Evolutionary conservation across 2,888 invertebrate genomes (phyloP).

Genomic region (Tromatobia lineatoria): DNA sequence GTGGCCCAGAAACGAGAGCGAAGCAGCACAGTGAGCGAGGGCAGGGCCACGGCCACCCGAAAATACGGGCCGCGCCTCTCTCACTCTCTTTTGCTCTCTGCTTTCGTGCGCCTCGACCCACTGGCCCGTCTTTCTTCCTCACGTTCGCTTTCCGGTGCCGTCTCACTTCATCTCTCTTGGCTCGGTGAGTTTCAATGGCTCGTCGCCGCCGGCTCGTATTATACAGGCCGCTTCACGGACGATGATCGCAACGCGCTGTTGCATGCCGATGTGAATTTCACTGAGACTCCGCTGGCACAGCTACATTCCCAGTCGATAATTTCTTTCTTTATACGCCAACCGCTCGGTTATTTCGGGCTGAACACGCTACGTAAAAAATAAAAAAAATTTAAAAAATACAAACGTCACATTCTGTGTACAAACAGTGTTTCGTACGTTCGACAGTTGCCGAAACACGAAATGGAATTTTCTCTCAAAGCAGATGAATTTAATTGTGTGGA

Average conservation of each 20-base stretch:
- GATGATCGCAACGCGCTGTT: constrained; percentile 64
- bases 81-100: constrained; percentile 64
- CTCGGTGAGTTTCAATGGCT: constrained; percentile 78
- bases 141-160: constrained; percentile 31
- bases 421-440: constrained; percentile 13
- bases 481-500: constrained; percentile 48
- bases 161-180: constrained; percentile 51
- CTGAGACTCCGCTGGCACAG: constrained; percentile 18
- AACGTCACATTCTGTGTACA: neutral
- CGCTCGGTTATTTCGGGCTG: constrained; percentile 52
- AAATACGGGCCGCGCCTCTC: constrained; percentile 79
- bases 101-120: constrained; percentile 22
- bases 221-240: constrained; percentile 75
- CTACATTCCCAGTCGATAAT: constrained; percentile 51
- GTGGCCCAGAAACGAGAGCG: constrained; percentile 72
- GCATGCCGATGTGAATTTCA: constrained; percentile 57
- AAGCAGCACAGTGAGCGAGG: constrained; percentile 73
- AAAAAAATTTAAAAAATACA: constrained; percentile 3
- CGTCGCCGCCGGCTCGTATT: constrained; percentile 65
- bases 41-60: constrained; percentile 84
- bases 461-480: constrained; percentile 31
- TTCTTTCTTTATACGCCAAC: constrained; percentile 51
- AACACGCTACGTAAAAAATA: neutral
- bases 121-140: constrained; percentile 32
- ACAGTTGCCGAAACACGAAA: constrained; percentile 47